A percentile compares a stretch with the other conserved stretches of the same genome.
Conservation (phyloP, 2,797 vertebrate genomes). For the Holocentrus rufus region DNA sequence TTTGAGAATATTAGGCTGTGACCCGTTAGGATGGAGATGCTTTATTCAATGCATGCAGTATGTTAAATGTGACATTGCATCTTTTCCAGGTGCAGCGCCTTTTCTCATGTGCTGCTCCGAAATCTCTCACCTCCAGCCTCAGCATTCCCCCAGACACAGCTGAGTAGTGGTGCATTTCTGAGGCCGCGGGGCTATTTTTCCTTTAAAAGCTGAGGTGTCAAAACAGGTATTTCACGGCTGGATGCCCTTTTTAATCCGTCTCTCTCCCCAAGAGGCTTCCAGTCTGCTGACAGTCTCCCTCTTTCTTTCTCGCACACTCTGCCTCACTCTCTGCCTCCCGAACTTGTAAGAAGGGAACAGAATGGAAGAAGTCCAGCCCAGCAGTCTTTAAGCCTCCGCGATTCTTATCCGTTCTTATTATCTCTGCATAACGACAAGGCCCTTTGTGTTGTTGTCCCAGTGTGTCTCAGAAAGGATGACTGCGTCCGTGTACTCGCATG, state of each 20-base stretch:
- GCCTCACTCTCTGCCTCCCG: slow-evolving; percentile 12
- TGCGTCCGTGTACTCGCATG: not conserved
- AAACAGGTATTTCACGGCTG: slow-evolving; percentile 78
- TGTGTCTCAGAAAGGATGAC: not conserved
- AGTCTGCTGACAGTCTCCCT: slow-evolving; percentile 59
- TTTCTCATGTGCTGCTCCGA: slow-evolving; percentile 20
- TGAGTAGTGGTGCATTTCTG: slow-evolving; percentile 58
- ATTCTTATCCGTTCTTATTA: slow-evolving; percentile 5
- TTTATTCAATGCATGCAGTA: no score
- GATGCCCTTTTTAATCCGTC: slow-evolving; percentile 76
- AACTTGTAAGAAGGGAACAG: slow-evolving; percentile 31
- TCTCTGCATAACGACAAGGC: not conserved
- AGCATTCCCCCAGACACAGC: slow-evolving; percentile 39
- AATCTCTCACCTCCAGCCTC: slow-evolving; percentile 37
- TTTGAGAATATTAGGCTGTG: no score
- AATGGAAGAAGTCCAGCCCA: slow-evolving; percentile 20
- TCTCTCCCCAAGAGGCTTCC: slow-evolving; percentile 59
- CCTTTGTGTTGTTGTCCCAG: not conserved
- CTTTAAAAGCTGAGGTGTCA: slow-evolving; percentile 72
- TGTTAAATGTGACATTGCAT: slow-evolving; percentile 22
- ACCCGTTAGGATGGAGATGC: no score
- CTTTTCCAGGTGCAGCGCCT: slow-evolving; percentile 27
- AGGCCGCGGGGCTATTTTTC: slow-evolving; percentile 57
- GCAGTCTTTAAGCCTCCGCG: not conserved
- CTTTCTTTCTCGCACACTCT: slow-evolving; percentile 19